Conservation (phyloP, 2,113 vertebrate species). For the Physeter macrocephalus region DNA sequence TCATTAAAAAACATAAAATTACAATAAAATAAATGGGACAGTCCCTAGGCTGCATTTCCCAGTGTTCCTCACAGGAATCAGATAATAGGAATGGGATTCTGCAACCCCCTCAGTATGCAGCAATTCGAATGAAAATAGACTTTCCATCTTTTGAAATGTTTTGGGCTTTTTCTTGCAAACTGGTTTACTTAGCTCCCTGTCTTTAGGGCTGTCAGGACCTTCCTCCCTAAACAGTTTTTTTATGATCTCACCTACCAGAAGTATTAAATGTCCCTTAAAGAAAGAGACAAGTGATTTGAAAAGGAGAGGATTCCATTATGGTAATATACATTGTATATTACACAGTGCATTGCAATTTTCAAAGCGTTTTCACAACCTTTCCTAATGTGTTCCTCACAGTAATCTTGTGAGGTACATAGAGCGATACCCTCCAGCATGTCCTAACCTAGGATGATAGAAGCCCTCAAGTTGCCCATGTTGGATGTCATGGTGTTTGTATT, state of each 20-base stretch:
- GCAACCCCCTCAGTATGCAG: neutral
- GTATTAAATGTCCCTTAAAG: neutral
- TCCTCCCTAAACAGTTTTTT: neutral
- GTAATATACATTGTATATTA: neutral
- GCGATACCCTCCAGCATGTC: neutral
- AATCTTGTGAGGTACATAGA: neutral
- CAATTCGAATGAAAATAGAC: neutral
- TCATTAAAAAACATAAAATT: neutral
- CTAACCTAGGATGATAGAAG: neutral
- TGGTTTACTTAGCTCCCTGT: neutral
- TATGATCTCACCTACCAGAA: neutral
- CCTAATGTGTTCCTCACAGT: neutral
- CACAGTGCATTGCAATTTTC: neutral
- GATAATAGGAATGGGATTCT: neutral
- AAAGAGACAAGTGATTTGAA: conserved; percentile 16
- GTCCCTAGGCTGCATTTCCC: neutral
- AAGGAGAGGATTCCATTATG: neutral
- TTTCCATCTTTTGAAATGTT: neutral
- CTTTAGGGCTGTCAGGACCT: neutral
- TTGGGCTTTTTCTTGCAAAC: neutral
- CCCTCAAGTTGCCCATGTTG: neutral
- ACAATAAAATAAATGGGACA: neutral
- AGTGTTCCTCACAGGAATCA: neutral
- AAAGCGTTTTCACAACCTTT: neutral
- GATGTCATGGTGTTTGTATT: neutral